Evolutionary conservation across 92 coral and sea anemone species (phyloP).

Genomic region (Scolanthus callimorphus): DNA sequence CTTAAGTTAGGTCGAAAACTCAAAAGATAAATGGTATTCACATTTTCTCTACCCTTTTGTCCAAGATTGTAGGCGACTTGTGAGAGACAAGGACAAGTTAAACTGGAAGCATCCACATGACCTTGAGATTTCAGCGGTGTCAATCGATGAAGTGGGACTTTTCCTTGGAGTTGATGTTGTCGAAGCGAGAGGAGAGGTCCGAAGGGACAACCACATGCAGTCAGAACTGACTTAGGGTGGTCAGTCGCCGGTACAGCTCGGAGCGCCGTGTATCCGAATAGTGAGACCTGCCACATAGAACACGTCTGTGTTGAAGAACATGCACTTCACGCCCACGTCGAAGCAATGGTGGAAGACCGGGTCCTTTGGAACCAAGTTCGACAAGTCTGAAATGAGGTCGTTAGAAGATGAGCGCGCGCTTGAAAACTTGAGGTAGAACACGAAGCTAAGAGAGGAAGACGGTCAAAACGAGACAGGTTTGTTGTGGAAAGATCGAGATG

Average conservation of each 20-base stretch:
- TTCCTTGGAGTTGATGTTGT: conserved; percentile 51
- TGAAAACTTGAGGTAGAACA: conserved; percentile 23
- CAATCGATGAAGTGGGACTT: conserved; percentile 36
- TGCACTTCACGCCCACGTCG: conserved; percentile 38
- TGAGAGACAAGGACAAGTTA: conserved; percentile 25
- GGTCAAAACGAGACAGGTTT: conserved; percentile 52
- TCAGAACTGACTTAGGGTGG: conserved; percentile 60
- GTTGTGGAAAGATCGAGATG: conserved; percentile 29
- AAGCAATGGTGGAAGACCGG: conserved; percentile 69
- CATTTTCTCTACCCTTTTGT: no score
- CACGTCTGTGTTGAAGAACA: conserved; percentile 13
- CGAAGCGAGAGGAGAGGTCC: conserved; percentile 53
- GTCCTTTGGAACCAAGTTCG: conserved; percentile 61
- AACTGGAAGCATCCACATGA: conserved; percentile 50
- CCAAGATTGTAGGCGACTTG: conserved; percentile 43
- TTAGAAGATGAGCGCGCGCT: conserved; percentile 49
- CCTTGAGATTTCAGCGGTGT: conserved; percentile 47
- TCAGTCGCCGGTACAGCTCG: conserved; percentile 49
- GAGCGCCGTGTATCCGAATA: conserved; percentile 10
- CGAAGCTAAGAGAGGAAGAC: conserved; percentile 34
- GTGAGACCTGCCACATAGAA: conserved; percentile 19
- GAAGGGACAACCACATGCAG: conserved; percentile 57
- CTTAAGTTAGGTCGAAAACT: no score
- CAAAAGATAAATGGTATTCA: no score
- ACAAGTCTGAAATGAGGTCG: conserved; percentile 13